Conservation (phyloP, 2,888 invertebrate genomes). For the Nasonovia ribisnigri region DNA sequence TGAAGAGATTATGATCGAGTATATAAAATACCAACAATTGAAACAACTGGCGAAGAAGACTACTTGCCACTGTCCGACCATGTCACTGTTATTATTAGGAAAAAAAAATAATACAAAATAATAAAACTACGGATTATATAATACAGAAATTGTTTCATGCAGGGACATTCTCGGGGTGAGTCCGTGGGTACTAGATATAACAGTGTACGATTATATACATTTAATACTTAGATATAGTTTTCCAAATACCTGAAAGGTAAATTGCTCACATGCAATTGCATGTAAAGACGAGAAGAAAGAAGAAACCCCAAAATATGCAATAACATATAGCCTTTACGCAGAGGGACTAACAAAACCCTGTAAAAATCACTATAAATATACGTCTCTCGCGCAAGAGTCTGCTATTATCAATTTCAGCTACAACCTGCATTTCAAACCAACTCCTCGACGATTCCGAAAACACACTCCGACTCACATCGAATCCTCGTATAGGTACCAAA, state of each 20-base stretch:
- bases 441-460: not conserved
- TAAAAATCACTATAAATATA: not conserved
- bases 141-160: not conserved
- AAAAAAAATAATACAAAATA: not conserved
- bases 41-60: not conserved
- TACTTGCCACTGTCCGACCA: conserved; percentile 22
- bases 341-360: not conserved
- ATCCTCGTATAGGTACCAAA: too few species aligned
- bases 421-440: too few species aligned
- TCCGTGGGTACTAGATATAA: not conserved
- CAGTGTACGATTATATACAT: not conserved
- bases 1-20: not conserved
- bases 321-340: not conserved
- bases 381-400: not conserved
- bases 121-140: not conserved
- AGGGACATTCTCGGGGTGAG: not conserved
- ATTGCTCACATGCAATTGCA: not conserved
- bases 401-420: not conserved
- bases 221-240: not conserved
- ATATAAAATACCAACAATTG: not conserved
- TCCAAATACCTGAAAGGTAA: too few species aligned
- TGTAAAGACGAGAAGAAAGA: not conserved
- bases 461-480: not conserved
- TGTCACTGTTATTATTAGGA: not conserved
- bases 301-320: not conserved